Evolutionary conservation across 1,140 invertebrate genomes (phyloP).

Genomic region (Listronotus oregonensis): DNA sequence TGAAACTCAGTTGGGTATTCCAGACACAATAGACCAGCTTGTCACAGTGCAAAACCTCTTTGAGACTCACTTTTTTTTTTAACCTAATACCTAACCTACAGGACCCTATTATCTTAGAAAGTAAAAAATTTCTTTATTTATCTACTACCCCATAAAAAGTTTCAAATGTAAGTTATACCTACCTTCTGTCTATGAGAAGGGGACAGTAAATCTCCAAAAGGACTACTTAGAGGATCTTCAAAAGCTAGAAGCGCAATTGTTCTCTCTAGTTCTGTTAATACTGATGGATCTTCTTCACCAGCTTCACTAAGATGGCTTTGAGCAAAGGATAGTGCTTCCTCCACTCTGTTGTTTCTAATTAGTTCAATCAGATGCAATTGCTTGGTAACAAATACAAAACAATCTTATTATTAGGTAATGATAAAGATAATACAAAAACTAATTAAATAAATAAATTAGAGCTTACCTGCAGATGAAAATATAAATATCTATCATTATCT

Average conservation of each 20-base stretch:
- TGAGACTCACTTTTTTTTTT: too few relatives aligned
- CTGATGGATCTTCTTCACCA: conserved; percentile 84
- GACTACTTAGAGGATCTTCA: conserved; percentile 92
- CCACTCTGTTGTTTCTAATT: conserved; percentile 86
- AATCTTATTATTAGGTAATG: too few relatives aligned
- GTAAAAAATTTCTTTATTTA: too few relatives aligned
- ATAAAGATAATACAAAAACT: too few relatives aligned
- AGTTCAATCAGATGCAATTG: conserved; percentile 95
- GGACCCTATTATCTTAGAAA: too few relatives aligned
- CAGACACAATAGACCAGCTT: too few relatives aligned
- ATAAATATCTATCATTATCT: conserved; percentile 93
- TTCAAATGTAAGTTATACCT: conserved; percentile 33
- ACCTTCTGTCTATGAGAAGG: conserved; percentile 93
- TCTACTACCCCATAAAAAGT: too few relatives aligned
- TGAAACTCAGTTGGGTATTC: too few relatives aligned
- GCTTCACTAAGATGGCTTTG: conserved; percentile 91
- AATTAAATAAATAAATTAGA: not conserved
- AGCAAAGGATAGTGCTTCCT: conserved; percentile 94
- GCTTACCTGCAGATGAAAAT: conserved; percentile 89
- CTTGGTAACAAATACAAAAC: conserved; percentile 54
- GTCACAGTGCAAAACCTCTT: too few relatives aligned
- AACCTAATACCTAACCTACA: too few relatives aligned
- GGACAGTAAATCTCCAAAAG: conserved; percentile 93
- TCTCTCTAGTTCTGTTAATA: conserved; percentile 77
- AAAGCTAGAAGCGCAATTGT: conserved; percentile 95